Conservation (phyloP, 2,113 vertebrate species). For the Aptenodytes patagonicus region DNA sequence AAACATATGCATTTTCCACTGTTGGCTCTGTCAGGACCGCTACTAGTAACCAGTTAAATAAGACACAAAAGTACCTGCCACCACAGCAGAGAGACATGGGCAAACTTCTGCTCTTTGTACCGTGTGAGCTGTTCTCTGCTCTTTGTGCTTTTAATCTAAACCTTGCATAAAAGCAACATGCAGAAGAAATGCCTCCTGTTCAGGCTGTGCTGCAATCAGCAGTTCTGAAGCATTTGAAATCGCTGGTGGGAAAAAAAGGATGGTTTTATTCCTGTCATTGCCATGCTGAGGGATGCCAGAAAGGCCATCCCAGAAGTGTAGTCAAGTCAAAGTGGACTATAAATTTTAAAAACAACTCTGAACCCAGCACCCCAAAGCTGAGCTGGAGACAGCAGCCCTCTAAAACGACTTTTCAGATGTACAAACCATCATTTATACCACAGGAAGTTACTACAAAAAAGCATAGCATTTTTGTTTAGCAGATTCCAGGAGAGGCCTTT, state of each 20-base stretch:
- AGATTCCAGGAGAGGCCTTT: background rate
- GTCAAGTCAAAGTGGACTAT: background rate
- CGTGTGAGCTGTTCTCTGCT: background rate
- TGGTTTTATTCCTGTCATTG: conserved; percentile 17
- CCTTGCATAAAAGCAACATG: background rate
- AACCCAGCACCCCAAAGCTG: background rate
- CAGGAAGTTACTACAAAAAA: background rate
- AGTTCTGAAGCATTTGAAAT: background rate
- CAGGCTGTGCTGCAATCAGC: background rate
- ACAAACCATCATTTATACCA: background rate
- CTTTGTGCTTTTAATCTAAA: background rate
- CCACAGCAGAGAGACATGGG: background rate
- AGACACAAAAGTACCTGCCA: background rate
- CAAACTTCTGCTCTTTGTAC: background rate
- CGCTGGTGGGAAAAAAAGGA: accelerated
- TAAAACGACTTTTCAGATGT: background rate
- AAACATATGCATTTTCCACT: background rate
- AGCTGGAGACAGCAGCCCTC: background rate
- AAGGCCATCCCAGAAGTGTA: background rate
- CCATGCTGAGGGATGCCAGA: background rate
- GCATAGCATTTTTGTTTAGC: background rate
- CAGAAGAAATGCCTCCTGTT: background rate
- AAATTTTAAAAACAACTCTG: background rate
- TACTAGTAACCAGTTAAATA: background rate
- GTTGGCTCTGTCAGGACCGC: background rate